Evolutionary conservation across 2,888 invertebrate species (phyloP).

Genomic region (Rhaphigaster nebulosa): DNA sequence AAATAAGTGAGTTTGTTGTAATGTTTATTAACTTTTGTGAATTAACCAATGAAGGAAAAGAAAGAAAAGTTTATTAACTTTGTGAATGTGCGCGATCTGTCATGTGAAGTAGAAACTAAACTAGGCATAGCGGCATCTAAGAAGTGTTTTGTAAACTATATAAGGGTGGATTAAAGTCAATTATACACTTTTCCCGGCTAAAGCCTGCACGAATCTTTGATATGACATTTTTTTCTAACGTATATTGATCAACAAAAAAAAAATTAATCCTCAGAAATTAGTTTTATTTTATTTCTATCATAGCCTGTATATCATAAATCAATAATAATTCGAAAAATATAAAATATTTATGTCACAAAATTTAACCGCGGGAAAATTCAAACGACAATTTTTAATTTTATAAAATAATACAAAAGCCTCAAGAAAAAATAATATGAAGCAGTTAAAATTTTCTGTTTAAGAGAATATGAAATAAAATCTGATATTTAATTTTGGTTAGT

Average conservation of each 20-base stretch:
- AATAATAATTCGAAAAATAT: not conserved
- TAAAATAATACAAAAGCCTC: not conserved
- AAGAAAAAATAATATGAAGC: not conserved
- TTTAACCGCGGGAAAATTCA: not conserved
- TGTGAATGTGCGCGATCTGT: not conserved
- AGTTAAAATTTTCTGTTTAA: not conserved
- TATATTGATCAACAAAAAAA: not conserved
- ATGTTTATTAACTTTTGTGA: too few relatives aligned
- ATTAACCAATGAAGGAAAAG: too few relatives aligned
- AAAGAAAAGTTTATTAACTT: too few relatives aligned
- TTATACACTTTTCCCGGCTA: constrained; percentile 4
- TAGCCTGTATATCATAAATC: not conserved
- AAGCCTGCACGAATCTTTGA: not conserved
- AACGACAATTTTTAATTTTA: not conserved
- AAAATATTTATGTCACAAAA: not conserved
- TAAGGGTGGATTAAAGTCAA: not conserved
- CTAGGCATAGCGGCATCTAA: not conserved
- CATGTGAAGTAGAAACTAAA: not conserved
- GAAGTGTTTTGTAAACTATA: not conserved
- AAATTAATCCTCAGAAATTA: not conserved
- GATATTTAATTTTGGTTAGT: not conserved
- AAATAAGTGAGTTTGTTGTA: not conserved
- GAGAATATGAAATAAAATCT: not conserved
- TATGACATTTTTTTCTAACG: not conserved
- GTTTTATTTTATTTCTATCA: not conserved